Conservation (phyloP, 1,140 invertebrate genomes). For the Linepithema humile region DNA sequence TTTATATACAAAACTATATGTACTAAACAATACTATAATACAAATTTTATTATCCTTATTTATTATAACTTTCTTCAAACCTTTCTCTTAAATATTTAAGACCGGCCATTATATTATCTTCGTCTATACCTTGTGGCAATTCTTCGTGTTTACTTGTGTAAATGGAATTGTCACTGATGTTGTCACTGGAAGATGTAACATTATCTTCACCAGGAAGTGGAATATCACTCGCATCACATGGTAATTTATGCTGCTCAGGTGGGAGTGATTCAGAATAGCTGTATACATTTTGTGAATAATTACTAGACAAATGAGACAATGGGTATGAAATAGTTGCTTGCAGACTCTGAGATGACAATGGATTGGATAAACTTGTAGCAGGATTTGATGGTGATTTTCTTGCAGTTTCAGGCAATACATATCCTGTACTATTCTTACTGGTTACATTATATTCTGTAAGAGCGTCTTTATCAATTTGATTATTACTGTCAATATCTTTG, state of each 20-base stretch:
- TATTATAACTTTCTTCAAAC: constrained; percentile 79
- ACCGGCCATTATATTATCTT: constrained; percentile 88
- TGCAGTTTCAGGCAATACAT: not conserved
- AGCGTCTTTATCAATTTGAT: constrained; percentile 63
- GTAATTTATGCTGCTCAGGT: not conserved
- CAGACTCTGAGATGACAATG: not conserved
- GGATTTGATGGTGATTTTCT: not conserved
- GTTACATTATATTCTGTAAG: constrained; percentile 33
- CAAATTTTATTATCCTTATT: constrained; percentile 31
- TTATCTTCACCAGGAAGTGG: constrained; percentile 17
- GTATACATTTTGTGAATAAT: not conserved
- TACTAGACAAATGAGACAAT: not conserved
- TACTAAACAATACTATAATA: not conserved
- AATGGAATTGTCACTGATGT: not conserved
- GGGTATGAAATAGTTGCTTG: constrained; percentile 20
- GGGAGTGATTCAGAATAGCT: not conserved
- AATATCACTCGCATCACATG: not conserved
- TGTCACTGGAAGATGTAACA: not conserved
- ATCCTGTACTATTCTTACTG: not conserved
- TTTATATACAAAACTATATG: constrained; percentile 33
- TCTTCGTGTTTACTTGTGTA: not conserved
- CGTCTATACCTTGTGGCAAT: constrained; percentile 69
- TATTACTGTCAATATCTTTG: not conserved
- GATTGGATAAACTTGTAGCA: not conserved
- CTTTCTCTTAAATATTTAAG: constrained; percentile 88